Base-by-base conservation (phyloP, 2,888 invertebrate genomes). In the Alviniconcha strummeri region DNA sequence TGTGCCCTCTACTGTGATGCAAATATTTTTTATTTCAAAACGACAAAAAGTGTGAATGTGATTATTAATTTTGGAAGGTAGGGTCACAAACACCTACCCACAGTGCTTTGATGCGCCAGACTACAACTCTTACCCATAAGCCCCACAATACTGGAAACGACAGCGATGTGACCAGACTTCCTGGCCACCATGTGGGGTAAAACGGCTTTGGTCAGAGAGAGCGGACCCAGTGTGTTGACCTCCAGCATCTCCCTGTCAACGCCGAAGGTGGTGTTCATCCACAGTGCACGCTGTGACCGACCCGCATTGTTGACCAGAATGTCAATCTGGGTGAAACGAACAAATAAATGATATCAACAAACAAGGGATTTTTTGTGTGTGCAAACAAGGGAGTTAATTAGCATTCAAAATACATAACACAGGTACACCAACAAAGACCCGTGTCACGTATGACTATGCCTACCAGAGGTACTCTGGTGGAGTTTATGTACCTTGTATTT, bases 231-330 rank as follows among this genome's bases (percentile, higher is more conserved):
- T 0, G 97, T 96, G 93, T 97, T 97, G 83, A 97, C 92, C 60
- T 97, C 96, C 91, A 97, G 96, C 89, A 97, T 94, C 85, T 96
- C 95, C 78, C 94, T 94, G 92, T 97, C 97, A 0, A 97, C 97
- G 74, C 94, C 93, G 0, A 96, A 86, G 0, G 96, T 95, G 76
- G 96, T 96, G 1, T 96, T 94, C 86, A 96, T 96, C 96, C 96
- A 97, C 55, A 93, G 89, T 0, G 96, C 96, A 86, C 97, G 94
- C 92, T 97, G 97, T 8, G 96, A 96, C 83, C 97, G 94, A 0
- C 97, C 97, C 0, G 97, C 97, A 94, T 97, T 97, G 91, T 96
- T 97, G 0, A 97, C 95, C 71, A 97, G 94, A 84, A 97, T 95
- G 91, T 97, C 96, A 71, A 97, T 93, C 94, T 95, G 92, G 19